A percentile compares a stretch with the other conserved stretches of the same genome.
phyloP scores from a whole-genome alignment of 2,888 invertebrate species.

The Catonia carolina region DNA sequence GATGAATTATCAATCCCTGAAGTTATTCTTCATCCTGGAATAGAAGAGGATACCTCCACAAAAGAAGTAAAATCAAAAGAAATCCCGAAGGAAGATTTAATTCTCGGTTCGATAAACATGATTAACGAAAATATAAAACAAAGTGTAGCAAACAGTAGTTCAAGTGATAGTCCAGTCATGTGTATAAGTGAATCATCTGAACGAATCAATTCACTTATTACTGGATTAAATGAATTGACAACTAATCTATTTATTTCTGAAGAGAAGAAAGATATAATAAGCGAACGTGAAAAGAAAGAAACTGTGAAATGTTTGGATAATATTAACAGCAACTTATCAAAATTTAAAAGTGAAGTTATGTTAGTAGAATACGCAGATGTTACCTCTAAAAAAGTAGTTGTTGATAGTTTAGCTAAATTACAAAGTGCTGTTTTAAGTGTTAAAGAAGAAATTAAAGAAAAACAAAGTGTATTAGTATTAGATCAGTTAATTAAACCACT shows the following conservation, averaged over 20 bases:
- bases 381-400: background rate
- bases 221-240: background rate
- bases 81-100: conserved; percentile 8
- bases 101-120: conserved; percentile 1
- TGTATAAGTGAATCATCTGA: background rate
- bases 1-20: background rate
- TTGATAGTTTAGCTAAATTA: conserved; percentile 1
- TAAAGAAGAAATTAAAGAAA: conserved; percentile 12
- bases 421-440: conserved; percentile 2
- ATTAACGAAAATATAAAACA: conserved; percentile 5
- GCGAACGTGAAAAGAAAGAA: background rate
- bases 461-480: background rate
- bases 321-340: background rate
- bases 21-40: background rate
- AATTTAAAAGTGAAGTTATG: background rate
- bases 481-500: background rate
- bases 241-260: conserved; percentile 2
- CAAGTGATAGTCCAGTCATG: background rate
- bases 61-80: background rate
- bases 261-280: background rate
- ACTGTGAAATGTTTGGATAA: background rate
- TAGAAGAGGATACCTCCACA: background rate
- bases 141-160: background rate
- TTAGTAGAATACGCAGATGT: background rate
- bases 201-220: background rate